phyloP scores from a whole-genome alignment of 2,888 invertebrate genomes.

The Ariolimax columbianus region DNA sequence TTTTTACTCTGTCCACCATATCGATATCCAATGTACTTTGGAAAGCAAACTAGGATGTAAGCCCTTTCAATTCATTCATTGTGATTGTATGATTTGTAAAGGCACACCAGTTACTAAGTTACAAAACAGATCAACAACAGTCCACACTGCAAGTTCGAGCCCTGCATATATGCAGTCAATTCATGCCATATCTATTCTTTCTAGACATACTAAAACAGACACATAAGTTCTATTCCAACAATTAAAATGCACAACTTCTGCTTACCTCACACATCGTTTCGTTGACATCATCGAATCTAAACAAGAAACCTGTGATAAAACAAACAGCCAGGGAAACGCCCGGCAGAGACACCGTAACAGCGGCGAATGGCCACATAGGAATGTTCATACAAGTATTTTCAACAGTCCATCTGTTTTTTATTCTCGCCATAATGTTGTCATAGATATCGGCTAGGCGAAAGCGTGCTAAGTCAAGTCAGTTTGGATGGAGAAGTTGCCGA shows the following conservation, averaged over 20 bases:
- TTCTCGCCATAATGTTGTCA: slow-evolving; percentile 48
- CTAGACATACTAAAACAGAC: too few species aligned
- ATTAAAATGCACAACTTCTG: slow-evolving; percentile 66
- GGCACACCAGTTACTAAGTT: too few species aligned
- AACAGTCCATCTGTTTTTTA: slow-evolving; percentile 77
- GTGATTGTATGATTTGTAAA: too few species aligned
- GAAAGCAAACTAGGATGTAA: too few species aligned
- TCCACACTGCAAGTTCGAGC: too few species aligned
- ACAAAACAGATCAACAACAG: too few species aligned
- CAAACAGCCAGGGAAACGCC: slow-evolving; percentile 90
- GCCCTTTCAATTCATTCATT: too few species aligned
- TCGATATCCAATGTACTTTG: too few species aligned
- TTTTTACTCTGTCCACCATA: too few species aligned
- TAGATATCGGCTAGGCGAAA: neutral
- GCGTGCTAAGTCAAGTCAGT: neutral
- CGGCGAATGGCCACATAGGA: slow-evolving; percentile 84
- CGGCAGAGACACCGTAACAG: slow-evolving; percentile 90
- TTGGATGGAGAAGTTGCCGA: neutral
- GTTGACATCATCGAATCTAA: slow-evolving; percentile 94
- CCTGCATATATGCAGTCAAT: too few species aligned
- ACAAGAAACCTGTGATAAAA: slow-evolving; percentile 92
- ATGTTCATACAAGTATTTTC: slow-evolving; percentile 66
- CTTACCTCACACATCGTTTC: slow-evolving; percentile 96
- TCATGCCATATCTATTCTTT: too few species aligned
- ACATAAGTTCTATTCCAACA: too few species aligned